Base-by-base conservation (phyloP, 2,888 invertebrate species). In the Noctua pronuba region DNA sequence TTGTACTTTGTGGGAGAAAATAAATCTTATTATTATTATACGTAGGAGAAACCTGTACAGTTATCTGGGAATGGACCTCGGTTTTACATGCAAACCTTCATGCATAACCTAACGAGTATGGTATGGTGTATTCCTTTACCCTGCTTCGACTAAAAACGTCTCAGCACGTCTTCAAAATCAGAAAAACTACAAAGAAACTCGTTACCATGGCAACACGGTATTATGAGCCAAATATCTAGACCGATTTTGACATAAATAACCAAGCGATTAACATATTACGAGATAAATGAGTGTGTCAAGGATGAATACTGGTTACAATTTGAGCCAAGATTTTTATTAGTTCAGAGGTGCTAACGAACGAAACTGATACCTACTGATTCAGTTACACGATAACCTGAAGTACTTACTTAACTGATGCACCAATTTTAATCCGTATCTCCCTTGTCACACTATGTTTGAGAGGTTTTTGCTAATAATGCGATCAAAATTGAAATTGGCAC, bases 271-370 rank as follows among this genome's bases (percentile, higher is more conserved):
- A 21, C 28, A 58, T 60, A 67, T 24, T 31, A 8, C 28, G 28
- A 49, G 11, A 58, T 44, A 66, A 31, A 7, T 58, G 21, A 58
- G 10, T n/a, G 7, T 28, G 38, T 79, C 70, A 79, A 77, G 60
- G 49, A 69, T n/a, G n/a, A 46, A 38, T 1, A n/a, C 31, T 24
- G n/a, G 21, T 69, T 77, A 31, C 1, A 31, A 79, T 68, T 69
- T 41, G 16, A 31, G 21, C 31, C 41, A 31, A 60, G 13, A 35
- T 44, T 44, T 16, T 67, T 24, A 31, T 28, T 21, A 10, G 38
- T 46, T 78, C 28, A 77, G 18, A 67, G 28, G 44, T 21, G 21
- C 46, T 18, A 1, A 16, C 58, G 1, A 8, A 41, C 1, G 41
- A 55, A 44, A 35, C n/a, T 73, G 55, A 74, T 73, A 73, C n/a